phyloP scores from a whole-genome alignment of 2,113 vertebrate genomes.

The Accipiter cooperii region DNA sequence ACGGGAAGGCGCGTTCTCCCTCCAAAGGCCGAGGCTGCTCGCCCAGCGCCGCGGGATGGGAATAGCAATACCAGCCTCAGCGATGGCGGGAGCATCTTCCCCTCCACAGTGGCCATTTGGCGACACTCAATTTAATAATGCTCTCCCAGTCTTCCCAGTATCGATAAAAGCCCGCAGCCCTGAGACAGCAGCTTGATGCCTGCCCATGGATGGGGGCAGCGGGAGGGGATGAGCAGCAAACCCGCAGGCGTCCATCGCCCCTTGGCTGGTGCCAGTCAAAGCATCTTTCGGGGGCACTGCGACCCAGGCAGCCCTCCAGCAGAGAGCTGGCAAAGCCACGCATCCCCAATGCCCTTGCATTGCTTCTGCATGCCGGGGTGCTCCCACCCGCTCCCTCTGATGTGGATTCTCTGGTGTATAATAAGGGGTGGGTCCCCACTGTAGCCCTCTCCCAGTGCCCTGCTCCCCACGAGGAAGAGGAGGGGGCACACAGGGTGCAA shows the following conservation, averaged over 20 bases:
- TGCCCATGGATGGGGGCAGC: background rate
- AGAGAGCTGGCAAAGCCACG: background rate
- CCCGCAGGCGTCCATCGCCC: rapidly evolving
- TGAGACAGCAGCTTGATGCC: background rate
- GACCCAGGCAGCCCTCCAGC: background rate
- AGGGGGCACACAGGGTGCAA: background rate
- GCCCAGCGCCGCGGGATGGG: rapidly evolving
- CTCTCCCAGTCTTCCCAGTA: background rate
- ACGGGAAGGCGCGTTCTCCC: rapidly evolving
- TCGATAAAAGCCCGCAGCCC: background rate
- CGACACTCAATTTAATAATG: rapidly evolving
- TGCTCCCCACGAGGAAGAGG: background rate
- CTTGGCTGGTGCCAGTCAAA: background rate
- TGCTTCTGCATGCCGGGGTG: background rate
- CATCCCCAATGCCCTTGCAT: background rate
- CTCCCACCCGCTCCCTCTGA: background rate
- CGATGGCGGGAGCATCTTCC: rapidly evolving
- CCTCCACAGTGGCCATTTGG: rapidly evolving
- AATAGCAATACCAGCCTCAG: rapidly evolving
- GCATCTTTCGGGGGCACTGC: background rate
- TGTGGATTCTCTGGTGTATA: background rate
- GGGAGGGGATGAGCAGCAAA: background rate
- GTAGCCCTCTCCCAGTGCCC: background rate
- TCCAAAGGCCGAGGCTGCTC: background rate
- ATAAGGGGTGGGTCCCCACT: rapidly evolving